Percentiles rank a stretch among this genome's conserved stretches.
Evolutionary conservation across 1,140 invertebrate species (phyloP).

Genomic region (Ips nitidus): DNA sequence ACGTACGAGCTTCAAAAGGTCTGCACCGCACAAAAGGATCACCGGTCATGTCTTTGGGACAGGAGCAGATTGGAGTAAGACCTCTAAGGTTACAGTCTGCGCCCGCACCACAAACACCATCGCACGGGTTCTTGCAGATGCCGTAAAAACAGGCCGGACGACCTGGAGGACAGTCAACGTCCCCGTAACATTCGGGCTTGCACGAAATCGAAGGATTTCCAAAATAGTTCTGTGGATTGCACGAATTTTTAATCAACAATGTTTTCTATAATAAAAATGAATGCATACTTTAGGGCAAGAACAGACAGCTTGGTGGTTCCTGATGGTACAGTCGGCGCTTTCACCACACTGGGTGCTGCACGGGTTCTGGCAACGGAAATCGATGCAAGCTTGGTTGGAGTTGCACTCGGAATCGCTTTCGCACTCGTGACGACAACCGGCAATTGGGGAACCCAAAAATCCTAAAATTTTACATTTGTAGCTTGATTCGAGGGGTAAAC

Average conservation of each 20-base stretch:
- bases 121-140: slow-evolving; percentile 78
- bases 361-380: slow-evolving; percentile 76
- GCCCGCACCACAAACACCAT: slow-evolving; percentile 76
- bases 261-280: background rate
- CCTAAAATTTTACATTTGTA: slow-evolving; percentile 11
- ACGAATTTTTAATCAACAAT: background rate
- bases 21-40: slow-evolving; percentile 81
- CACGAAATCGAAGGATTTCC: slow-evolving; percentile 74
- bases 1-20: slow-evolving; percentile 73
- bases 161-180: slow-evolving; percentile 72
- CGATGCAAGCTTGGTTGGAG: slow-evolving; percentile 68
- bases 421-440: slow-evolving; percentile 76
- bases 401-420: slow-evolving; percentile 74
- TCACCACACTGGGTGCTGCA: slow-evolving; percentile 75
- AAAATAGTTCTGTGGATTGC: slow-evolving; percentile 62
- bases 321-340: slow-evolving; percentile 72
- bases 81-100: slow-evolving; percentile 78
- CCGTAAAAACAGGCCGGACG: slow-evolving; percentile 80
- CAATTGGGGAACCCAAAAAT: slow-evolving; percentile 71
- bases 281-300: slow-evolving; percentile 72
- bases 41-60: slow-evolving; percentile 83
- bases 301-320: slow-evolving; percentile 77
- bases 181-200: slow-evolving; percentile 70
- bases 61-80: slow-evolving; percentile 79
- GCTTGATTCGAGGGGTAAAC: background rate